These are phyloP conservation scores for Geotrupes spiniger DNA, from an alignment of 2,888 invertebrate species.

Conservation along the genomic window DNA sequence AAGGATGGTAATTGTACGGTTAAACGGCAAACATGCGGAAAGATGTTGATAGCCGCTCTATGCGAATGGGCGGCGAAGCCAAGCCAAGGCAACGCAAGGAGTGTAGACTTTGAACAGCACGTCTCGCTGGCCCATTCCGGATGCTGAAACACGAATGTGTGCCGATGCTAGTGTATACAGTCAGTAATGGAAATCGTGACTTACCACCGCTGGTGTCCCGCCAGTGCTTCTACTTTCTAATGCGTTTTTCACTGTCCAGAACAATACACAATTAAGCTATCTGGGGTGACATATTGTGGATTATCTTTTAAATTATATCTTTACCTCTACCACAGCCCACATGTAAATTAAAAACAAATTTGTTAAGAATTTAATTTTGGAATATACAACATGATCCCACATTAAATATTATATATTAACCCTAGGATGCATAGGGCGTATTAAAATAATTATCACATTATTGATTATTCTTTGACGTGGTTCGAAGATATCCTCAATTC, in stretches of 20 bases:
- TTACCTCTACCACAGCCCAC: too few species aligned
- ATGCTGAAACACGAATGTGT: slow-evolving; percentile 39
- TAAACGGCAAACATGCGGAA: slow-evolving; percentile 36
- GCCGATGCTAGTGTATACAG: slow-evolving; percentile 43
- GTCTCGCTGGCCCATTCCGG: slow-evolving; percentile 38
- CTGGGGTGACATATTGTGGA: slow-evolving; percentile 24
- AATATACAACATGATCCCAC: too few species aligned
- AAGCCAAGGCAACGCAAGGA: slow-evolving; percentile 19
- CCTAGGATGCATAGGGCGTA: too few species aligned
- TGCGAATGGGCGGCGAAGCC: slow-evolving; percentile 14
- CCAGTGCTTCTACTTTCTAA: slow-evolving; percentile 5
- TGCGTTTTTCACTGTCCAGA: slow-evolving; percentile 3
- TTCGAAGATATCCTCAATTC: too few species aligned
- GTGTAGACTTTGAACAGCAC: slow-evolving; percentile 35
- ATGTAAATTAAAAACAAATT: too few species aligned
- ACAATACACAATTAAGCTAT: slow-evolving; percentile 37
- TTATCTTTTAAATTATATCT: too few species aligned
- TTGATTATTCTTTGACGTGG: too few species aligned
- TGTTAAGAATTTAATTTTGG: too few species aligned
- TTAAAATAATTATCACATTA: too few species aligned
- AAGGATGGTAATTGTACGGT: slow-evolving; percentile 38
- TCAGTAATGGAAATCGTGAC: slow-evolving; percentile 47
- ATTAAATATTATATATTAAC: too few species aligned
- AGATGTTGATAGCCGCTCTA: slow-evolving; percentile 30
- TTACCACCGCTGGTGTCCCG: slow-evolving; percentile 25